A percentile compares a stretch with the other conserved stretches of the same genome.
These are phyloP conservation scores for Cynoglossus semilaevis DNA, from an alignment of 2,113 vertebrate genomes.

Conservation along the genomic window DNA sequence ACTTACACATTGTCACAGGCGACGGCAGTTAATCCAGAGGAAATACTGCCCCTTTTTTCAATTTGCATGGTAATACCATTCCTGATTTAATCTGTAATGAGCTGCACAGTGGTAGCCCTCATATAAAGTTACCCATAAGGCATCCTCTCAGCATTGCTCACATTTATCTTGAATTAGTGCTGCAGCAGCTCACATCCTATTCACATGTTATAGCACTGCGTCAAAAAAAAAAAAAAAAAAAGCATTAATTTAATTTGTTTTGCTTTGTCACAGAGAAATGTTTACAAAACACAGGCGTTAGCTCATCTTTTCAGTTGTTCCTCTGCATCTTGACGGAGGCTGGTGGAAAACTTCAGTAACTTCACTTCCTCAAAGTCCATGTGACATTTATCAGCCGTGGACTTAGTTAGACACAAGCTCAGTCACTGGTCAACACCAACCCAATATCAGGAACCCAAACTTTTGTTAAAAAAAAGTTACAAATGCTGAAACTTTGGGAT, in stretches of 20 bases:
- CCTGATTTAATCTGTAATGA: slow-evolving; percentile 66
- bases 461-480: too few species aligned
- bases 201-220: slow-evolving; percentile 23
- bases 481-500: too few species aligned
- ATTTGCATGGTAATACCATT: slow-evolving; percentile 76
- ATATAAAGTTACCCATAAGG: slow-evolving; percentile 43
- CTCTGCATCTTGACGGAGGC: too few species aligned
- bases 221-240: slow-evolving; percentile 23
- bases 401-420: too few species aligned
- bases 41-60: slow-evolving; percentile 69
- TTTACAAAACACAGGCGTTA: not conserved
- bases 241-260: slow-evolving; percentile 5
- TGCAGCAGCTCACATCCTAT: slow-evolving; percentile 28
- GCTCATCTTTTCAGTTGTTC: too few species aligned
- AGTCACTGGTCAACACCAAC: too few species aligned
- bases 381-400: too few species aligned
- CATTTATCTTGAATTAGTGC: slow-evolving; percentile 30
- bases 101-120: slow-evolving; percentile 54
- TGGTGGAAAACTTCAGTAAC: too few species aligned
- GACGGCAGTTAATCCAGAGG: slow-evolving; percentile 68
- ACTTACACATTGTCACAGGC: slow-evolving; percentile 58
- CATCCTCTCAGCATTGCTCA: slow-evolving; percentile 30
- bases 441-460: too few species aligned
- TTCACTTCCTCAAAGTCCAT: too few species aligned
- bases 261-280: slow-evolving; percentile 3